Evolutionary conservation across 2,888 invertebrate genomes (phyloP).

Genomic region (Calliopum simillimum): DNA sequence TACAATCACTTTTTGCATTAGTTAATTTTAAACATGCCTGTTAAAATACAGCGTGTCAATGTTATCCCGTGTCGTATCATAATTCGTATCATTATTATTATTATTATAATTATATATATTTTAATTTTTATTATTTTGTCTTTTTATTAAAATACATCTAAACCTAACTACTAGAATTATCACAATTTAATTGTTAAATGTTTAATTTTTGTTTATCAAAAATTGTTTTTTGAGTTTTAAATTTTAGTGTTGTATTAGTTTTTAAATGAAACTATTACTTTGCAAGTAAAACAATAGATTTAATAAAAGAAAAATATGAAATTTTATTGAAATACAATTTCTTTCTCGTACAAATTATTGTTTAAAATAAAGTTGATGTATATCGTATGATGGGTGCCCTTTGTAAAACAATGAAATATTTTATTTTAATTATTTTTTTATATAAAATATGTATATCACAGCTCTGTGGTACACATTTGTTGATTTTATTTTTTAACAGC

Average conservation of each 20-base stretch:
- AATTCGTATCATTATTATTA: slow-evolving; percentile 1
- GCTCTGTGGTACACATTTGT: slow-evolving; percentile 36
- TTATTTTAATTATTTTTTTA: slow-evolving; percentile 8
- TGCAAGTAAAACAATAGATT: slow-evolving; percentile 28
- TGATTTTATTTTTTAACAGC: slow-evolving; percentile 28
- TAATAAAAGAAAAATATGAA: slow-evolving; percentile 34
- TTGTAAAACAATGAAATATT: slow-evolving; percentile 10
- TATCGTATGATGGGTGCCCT: no score
- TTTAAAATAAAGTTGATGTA: slow-evolving; percentile 7
- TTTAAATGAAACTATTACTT: slow-evolving; percentile 12
- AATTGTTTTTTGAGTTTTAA: slow-evolving; percentile 26
- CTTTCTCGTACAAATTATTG: slow-evolving; percentile 35
- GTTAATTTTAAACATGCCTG: slow-evolving; percentile 42
- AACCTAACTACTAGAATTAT: slow-evolving; percentile 24
- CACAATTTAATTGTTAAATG: slow-evolving; percentile 36
- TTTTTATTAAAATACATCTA: slow-evolving; percentile 9
- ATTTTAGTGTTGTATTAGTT: slow-evolving; percentile 22
- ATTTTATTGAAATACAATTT: slow-evolving; percentile 40
- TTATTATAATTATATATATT: not conserved
- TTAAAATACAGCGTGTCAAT: no score
- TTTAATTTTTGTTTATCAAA: slow-evolving; percentile 17
- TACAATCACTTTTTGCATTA: slow-evolving; percentile 43
- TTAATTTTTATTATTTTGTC: slow-evolving; percentile 5
- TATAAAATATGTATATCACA: not conserved
- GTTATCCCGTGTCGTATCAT: slow-evolving; percentile 1